phyloP scores from a whole-genome alignment of 1,140 invertebrate genomes.

The Drosophila mayri region DNA sequence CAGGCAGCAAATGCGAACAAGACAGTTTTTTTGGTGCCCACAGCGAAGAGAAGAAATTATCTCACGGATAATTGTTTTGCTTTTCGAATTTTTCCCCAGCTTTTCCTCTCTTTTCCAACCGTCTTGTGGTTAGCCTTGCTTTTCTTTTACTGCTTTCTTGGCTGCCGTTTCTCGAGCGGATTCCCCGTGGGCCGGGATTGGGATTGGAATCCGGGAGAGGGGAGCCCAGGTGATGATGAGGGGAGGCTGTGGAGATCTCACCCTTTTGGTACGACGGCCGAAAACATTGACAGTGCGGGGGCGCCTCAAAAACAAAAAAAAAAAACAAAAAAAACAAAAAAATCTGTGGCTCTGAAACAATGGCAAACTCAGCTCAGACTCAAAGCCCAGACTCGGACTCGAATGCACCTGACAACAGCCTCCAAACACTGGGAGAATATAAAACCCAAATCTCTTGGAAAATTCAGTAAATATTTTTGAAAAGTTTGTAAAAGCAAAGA shows the following conservation, averaged over 20 bases:
- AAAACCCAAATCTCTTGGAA: not conserved
- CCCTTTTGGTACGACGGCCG: conserved; percentile 66
- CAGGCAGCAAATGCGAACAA: conserved; percentile 82
- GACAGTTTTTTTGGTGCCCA: conserved; percentile 64
- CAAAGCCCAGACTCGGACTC: conserved; percentile 17
- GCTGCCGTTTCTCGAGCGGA: conserved; percentile 50
- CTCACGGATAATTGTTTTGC: conserved; percentile 69
- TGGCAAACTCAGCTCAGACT: conserved; percentile 29
- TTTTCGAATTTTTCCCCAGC: not conserved
- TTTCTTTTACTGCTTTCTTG: conserved; percentile 25
- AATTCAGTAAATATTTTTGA: not conserved
- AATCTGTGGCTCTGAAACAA: conserved; percentile 36
- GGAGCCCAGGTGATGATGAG: no score
- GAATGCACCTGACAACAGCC: conserved; percentile 40
- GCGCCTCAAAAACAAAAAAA: conserved; percentile 42
- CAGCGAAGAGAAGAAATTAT: conserved; percentile 71
- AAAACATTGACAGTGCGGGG: conserved; percentile 59
- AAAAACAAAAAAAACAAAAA: conserved; percentile 1
- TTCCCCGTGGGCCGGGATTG: conserved; percentile 29
- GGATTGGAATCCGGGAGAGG: no score
- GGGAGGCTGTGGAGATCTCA: conserved; percentile 56
- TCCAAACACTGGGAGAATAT: conserved; percentile 8
- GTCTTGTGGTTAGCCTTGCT: conserved; percentile 21
- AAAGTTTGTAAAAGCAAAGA: no score
- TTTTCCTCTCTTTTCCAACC: conserved; percentile 27